Conservation (phyloP, 2,888 invertebrate species). For the Nephrotoma appendiculata region DNA sequence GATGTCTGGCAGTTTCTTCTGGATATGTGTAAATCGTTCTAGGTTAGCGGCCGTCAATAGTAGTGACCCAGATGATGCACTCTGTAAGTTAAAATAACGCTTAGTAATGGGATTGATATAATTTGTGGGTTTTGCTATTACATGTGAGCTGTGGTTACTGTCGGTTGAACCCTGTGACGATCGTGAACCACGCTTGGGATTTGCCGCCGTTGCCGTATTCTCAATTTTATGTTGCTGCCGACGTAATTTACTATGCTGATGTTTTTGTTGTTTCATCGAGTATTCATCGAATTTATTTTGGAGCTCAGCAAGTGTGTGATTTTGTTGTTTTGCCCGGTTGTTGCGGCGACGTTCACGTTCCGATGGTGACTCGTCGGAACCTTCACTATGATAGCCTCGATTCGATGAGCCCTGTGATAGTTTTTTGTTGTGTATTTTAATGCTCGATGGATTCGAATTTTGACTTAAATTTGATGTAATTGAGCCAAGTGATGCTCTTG, state of each 20-base stretch:
- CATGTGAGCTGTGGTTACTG: slow-evolving; percentile 65
- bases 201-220: background rate
- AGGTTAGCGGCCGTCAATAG: slow-evolving; percentile 66
- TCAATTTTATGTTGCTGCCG: background rate
- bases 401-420: background rate
- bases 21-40: slow-evolving; percentile 39
- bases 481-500: slow-evolving; percentile 56
- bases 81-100: slow-evolving; percentile 33
- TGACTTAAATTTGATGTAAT: slow-evolving; percentile 22
- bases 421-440: background rate
- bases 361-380: background rate
- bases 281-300: slow-evolving; percentile 1
- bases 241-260: background rate
- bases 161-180: slow-evolving; percentile 54
- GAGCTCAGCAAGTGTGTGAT: background rate
- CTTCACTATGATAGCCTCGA: slow-evolving; percentile 4
- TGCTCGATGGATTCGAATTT: slow-evolving; percentile 23
- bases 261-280: background rate
- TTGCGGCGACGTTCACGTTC: background rate
- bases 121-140: slow-evolving; percentile 26
- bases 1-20: slow-evolving; percentile 23
- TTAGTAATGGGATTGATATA: slow-evolving; percentile 1
- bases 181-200: slow-evolving; percentile 37
- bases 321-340: background rate
- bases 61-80: slow-evolving; percentile 65